Evolutionary conservation across 1,140 invertebrate species (phyloP).

Genomic region (Stenopsyche tienmushanensis): DNA sequence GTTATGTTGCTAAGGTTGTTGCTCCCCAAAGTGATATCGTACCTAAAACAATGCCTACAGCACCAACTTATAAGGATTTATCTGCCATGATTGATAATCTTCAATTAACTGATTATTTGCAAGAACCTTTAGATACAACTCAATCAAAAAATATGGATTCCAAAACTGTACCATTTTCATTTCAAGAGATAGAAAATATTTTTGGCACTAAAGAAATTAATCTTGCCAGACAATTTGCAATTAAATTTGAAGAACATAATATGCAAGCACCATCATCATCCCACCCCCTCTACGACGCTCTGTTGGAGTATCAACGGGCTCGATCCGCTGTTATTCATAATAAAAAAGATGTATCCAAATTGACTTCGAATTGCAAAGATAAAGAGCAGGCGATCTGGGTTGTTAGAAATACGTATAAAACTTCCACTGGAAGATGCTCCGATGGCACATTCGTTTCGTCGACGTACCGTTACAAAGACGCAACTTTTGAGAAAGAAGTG

Average conservation of each 20-base stretch:
- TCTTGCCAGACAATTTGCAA: constrained; percentile 9
- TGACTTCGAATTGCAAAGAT: constrained; percentile 14
- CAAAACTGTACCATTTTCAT: constrained; percentile 37
- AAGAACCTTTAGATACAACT: neutral
- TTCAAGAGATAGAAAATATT: constrained; percentile 32
- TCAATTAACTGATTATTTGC: constrained; percentile 5
- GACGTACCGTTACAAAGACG: constrained; percentile 25
- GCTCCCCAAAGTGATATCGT: neutral
- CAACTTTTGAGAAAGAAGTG: constrained; percentile 18
- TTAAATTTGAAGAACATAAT: constrained; percentile 32
- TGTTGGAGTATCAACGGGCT: constrained; percentile 34
- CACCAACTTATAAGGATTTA: constrained; percentile 25
- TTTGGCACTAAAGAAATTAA: constrained; percentile 36
- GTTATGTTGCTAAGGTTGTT: too few species aligned
- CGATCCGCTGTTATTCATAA: constrained; percentile 30
- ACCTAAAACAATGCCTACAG: constrained; percentile 13
- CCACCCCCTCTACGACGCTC: constrained; percentile 35
- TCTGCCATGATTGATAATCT: constrained; percentile 13
- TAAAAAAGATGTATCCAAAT: constrained; percentile 17
- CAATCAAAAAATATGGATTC: constrained; percentile 10
- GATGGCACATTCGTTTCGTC: constrained; percentile 22
- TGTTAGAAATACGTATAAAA: constrained; percentile 24
- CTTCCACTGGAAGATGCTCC: constrained; percentile 10
- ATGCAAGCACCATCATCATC: constrained; percentile 22
- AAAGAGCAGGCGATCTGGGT: constrained; percentile 28